These are phyloP conservation scores for Ispidina picta DNA, from an alignment of 2,797 vertebrate genomes.

Conservation along the genomic window DNA sequence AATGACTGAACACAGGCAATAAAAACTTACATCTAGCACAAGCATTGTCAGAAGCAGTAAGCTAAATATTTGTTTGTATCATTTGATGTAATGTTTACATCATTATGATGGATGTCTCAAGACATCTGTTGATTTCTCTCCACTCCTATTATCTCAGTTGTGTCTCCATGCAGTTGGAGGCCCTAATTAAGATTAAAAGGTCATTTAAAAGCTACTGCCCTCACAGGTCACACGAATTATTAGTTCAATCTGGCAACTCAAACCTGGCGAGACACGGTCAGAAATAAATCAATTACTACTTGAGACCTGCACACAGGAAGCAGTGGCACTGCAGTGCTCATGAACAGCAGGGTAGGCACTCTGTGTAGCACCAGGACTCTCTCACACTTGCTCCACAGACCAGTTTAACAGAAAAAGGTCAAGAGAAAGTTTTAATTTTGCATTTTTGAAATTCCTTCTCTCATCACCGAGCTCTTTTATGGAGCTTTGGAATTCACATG, in stretches of 20 bases:
- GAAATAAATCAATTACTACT: not conserved
- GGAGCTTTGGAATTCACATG: slow-evolving; percentile 30
- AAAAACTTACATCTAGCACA: not conserved
- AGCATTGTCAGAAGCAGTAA: not conserved
- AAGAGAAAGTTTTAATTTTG: slow-evolving; percentile 54
- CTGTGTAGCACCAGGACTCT: not conserved
- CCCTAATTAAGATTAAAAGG: not conserved
- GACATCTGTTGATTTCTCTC: not conserved
- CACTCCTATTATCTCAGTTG: accelerated
- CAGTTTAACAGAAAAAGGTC: slow-evolving; percentile 23
- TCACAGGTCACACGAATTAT: not conserved
- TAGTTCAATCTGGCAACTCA: not conserved
- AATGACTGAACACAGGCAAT: not conserved
- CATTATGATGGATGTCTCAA: not conserved
- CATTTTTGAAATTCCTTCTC: slow-evolving; percentile 61
- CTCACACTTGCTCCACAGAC: not conserved
- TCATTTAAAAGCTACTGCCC: not conserved
- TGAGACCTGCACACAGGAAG: not conserved
- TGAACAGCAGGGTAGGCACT: not conserved
- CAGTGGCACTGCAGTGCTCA: not conserved
- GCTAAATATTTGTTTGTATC: not conserved
- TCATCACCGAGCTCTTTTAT: slow-evolving; percentile 7
- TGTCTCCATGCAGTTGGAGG: not conserved
- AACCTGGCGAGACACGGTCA: not conserved
- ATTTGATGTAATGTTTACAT: not conserved